Evolutionary conservation across 1,140 invertebrate genomes (phyloP).

Genomic region (Xylocopa sonorina): DNA sequence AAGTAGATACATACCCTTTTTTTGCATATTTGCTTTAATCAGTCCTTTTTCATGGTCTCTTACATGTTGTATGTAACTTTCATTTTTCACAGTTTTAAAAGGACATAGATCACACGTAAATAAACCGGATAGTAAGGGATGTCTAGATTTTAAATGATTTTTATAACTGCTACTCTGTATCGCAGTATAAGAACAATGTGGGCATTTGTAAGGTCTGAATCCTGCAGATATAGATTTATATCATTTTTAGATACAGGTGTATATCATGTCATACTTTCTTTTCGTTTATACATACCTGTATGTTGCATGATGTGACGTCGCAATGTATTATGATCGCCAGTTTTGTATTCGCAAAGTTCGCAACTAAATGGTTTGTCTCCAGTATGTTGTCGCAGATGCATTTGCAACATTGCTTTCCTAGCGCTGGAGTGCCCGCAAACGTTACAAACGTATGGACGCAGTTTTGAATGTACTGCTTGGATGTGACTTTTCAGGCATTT

Average conservation of each 20-base stretch:
- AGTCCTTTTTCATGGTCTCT: conserved; percentile 83
- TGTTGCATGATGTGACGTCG: conserved; percentile 89
- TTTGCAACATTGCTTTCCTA: conserved; percentile 86
- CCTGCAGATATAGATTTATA: conserved; percentile 64
- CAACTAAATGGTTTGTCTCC: conserved; percentile 90
- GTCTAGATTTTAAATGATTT: conserved; percentile 85
- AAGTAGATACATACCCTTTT: conserved; percentile 65
- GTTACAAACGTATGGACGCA: conserved; percentile 89
- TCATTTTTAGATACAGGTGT: conserved; percentile 1
- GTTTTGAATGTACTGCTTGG: conserved; percentile 89
- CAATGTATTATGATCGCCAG: conserved; percentile 88
- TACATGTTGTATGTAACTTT: conserved; percentile 83
- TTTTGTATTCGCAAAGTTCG: conserved; percentile 86
- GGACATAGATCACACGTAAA: conserved; percentile 84
- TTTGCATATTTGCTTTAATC: conserved; percentile 71
- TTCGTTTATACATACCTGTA: conserved; percentile 82
- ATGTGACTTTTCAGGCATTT: conserved; percentile 90
- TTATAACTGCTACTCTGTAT: conserved; percentile 87
- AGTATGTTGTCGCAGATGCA: conserved; percentile 87
- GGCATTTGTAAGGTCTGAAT: conserved; percentile 86
- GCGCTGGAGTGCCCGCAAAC: conserved; percentile 89
- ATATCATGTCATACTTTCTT: not conserved
- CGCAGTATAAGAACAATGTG: conserved; percentile 86
- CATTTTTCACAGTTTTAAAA: conserved; percentile 84
- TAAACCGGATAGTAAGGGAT: conserved; percentile 83